Evolutionary conservation across 30 jellyfish, hydroid and myxozoan genomes (phyloP).

Genomic region (Aurelia sp.): DNA sequence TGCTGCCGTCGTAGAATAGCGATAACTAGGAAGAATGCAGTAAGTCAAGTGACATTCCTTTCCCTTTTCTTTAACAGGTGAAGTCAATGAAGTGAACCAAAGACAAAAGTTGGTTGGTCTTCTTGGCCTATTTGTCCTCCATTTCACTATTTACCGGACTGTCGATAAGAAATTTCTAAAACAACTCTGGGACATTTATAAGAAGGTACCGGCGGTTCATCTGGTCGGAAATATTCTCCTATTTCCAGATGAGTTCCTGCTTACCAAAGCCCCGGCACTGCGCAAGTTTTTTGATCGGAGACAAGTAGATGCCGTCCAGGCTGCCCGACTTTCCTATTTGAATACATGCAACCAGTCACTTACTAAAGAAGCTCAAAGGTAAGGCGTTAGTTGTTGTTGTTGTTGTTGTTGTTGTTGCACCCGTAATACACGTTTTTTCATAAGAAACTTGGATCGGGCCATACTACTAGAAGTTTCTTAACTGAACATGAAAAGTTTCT

Average conservation of each 20-base stretch:
- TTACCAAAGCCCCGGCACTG: constrained; percentile 76
- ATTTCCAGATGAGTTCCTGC: constrained; percentile 88
- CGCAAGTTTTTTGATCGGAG: constrained; percentile 77
- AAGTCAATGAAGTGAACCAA: constrained; percentile 70
- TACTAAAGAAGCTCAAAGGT: constrained; percentile 81
- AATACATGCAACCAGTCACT: constrained; percentile 77
- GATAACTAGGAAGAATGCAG: too few species aligned
- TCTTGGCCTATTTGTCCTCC: constrained; percentile 84
- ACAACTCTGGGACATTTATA: constrained; percentile 89
- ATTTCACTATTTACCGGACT: constrained; percentile 81
- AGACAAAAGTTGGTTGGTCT: constrained; percentile 72
- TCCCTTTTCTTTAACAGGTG: constrained; percentile 45
- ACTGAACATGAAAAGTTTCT: too few species aligned
- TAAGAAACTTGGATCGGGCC: not conserved
- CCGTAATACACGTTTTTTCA: not conserved
- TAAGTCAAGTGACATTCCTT: not conserved
- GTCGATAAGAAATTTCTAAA: constrained; percentile 87
- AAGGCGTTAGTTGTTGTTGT: not conserved
- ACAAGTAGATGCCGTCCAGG: constrained; percentile 81
- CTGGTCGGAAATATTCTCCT: constrained; percentile 87
- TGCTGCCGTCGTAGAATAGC: too few species aligned
- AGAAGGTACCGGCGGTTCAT: constrained; percentile 93
- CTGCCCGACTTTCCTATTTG: constrained; percentile 74
- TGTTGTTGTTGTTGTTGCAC: not conserved
- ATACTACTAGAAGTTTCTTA: not conserved